Conservation (phyloP, 1,140 invertebrate genomes). For the Drosophila suzukii region DNA sequence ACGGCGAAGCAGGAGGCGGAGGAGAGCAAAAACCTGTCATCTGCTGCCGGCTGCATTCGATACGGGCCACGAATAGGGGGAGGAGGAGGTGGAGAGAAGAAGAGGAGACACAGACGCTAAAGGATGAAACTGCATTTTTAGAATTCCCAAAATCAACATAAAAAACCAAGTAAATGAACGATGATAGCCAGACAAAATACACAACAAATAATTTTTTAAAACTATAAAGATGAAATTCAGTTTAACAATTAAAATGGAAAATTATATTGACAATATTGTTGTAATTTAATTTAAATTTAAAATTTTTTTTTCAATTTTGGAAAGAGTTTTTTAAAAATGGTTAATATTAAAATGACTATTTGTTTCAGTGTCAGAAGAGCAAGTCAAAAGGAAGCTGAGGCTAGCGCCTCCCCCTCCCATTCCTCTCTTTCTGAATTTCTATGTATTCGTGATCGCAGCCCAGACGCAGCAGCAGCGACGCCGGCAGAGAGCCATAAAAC, state of each 20-base stretch:
- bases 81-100: conserved; percentile 2
- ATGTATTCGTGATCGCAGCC: conserved; percentile 42
- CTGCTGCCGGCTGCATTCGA: conserved; percentile 51
- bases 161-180: conserved; percentile 49
- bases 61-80: conserved; percentile 20
- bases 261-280: too few relatives aligned
- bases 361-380: conserved; percentile 25
- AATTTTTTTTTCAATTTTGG: too few relatives aligned
- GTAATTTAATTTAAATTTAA: too few relatives aligned
- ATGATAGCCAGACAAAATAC: conserved; percentile 26
- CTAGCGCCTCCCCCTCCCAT: neutral
- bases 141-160: conserved; percentile 73
- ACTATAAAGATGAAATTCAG: neutral
- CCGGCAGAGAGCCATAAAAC: conserved; percentile 16
- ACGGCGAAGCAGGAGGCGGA: conserved; percentile 21
- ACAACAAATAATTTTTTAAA: neutral
- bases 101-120: conserved; percentile 31
- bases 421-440: neutral
- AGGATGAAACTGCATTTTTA: conserved; percentile 65
- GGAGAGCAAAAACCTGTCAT: conserved; percentile 60
- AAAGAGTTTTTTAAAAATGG: too few relatives aligned
- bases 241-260: too few relatives aligned
- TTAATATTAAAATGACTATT: neutral
- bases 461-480: conserved; percentile 48
- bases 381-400: conserved; percentile 36